Evolutionary conservation across 2,888 invertebrate species (phyloP).

Genomic region (Aethes cnicana): DNA sequence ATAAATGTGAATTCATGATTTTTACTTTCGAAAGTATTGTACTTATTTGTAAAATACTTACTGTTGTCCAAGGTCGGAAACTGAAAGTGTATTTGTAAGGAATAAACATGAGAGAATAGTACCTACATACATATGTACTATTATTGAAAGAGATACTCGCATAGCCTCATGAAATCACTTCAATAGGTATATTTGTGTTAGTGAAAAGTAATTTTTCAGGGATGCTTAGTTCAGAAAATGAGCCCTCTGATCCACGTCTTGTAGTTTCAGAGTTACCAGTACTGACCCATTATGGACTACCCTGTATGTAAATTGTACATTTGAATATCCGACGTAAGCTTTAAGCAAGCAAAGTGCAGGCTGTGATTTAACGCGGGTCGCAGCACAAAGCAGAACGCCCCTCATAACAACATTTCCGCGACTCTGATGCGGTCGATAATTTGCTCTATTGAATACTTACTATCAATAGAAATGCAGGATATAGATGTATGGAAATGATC

Average conservation of each 20-base stretch:
- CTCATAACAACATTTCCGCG: conserved; percentile 55
- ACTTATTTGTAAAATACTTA: conserved; percentile 14
- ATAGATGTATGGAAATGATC: conserved; percentile 37
- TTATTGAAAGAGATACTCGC: too few relatives aligned
- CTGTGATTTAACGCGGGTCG: conserved; percentile 45
- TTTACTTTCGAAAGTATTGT: conserved; percentile 26
- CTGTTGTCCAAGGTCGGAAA: conserved; percentile 14
- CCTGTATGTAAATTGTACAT: background rate
- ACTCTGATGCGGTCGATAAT: conserved; percentile 45
- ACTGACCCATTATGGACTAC: too few relatives aligned
- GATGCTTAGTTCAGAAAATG: too few relatives aligned
- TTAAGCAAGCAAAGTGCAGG: conserved; percentile 10
- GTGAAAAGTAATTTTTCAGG: too few relatives aligned
- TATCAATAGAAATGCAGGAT: conserved; percentile 43
- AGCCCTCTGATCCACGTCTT: too few relatives aligned
- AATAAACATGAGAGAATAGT: too few relatives aligned
- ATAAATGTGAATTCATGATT: conserved; percentile 29
- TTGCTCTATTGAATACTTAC: conserved; percentile 49
- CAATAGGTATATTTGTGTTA: too few relatives aligned
- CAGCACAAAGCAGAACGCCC: conserved; percentile 50
- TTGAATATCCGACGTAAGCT: background rate
- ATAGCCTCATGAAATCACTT: too few relatives aligned
- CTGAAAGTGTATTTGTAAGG: conserved; percentile 5
- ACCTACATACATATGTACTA: too few relatives aligned
- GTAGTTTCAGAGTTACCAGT: too few relatives aligned